phyloP scores from a whole-genome alignment of 23 tunicate genomes.

The Ciona savignyi region DNA sequence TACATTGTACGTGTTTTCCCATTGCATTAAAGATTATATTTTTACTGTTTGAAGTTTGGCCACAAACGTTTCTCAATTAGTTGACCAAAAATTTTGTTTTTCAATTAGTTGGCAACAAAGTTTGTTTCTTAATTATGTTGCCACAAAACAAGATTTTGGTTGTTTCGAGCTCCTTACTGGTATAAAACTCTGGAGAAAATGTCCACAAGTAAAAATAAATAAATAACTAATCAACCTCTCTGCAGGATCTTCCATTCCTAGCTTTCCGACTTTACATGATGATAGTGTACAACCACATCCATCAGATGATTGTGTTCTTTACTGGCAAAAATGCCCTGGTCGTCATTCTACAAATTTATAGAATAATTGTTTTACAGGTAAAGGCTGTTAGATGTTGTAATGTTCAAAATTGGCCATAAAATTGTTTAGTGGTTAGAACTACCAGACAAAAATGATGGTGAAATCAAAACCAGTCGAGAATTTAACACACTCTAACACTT shows the following conservation, averaged over 20 bases:
- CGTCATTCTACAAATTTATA: conserved; percentile 76
- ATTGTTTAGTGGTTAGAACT: background rate
- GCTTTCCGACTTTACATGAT: conserved; percentile 80
- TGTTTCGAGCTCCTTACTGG: background rate
- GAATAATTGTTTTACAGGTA: conserved; percentile 84
- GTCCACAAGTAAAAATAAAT: too few relatives aligned
- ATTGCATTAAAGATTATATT: too few relatives aligned
- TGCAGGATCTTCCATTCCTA: conserved; percentile 91
- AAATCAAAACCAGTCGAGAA: background rate
- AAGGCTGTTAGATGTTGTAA: conserved; percentile 6
- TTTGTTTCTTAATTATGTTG: too few relatives aligned
- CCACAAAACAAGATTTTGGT: background rate
- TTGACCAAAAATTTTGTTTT: too few relatives aligned
- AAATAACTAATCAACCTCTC: too few relatives aligned
- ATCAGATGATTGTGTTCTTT: conserved; percentile 96
- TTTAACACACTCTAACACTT: too few relatives aligned
- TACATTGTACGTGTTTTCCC: too few relatives aligned
- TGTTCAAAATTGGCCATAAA: conserved; percentile 16
- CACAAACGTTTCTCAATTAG: too few relatives aligned
- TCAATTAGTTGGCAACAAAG: too few relatives aligned
- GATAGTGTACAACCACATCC: conserved; percentile 45
- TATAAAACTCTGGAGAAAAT: too few relatives aligned
- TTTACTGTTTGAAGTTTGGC: too few relatives aligned
- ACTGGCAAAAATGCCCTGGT: conserved; percentile 91
- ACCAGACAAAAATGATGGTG: background rate